phyloP scores from a whole-genome alignment of 2,797 vertebrate species.

The Lacerta viridis region DNA sequence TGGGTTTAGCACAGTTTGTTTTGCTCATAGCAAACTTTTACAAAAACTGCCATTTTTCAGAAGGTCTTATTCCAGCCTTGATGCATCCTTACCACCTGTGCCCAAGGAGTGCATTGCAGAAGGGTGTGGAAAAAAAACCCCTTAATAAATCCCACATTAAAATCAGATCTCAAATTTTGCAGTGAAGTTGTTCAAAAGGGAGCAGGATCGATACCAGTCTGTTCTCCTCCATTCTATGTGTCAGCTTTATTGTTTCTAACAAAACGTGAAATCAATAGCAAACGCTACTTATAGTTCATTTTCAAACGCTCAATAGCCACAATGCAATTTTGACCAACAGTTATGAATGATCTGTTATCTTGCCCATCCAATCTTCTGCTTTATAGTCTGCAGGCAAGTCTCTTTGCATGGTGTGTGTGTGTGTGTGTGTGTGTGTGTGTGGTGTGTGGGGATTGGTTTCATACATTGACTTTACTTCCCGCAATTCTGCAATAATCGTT shows the following conservation, averaged over 20 bases:
- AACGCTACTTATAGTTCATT: constrained; percentile 87
- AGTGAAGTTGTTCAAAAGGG: constrained; percentile 77
- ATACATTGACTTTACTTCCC: constrained; percentile 80
- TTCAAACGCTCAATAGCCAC: constrained; percentile 85
- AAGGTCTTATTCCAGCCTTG: constrained; percentile 4
- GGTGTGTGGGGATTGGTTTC: constrained; percentile 58
- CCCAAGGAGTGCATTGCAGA: background rate
- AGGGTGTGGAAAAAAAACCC: constrained; percentile 48
- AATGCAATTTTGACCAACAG: constrained; percentile 90
- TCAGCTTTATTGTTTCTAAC: constrained; percentile 85
- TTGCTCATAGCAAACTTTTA: background rate
- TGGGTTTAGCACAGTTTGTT: background rate
- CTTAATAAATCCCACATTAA: constrained; percentile 82
- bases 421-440: background rate
- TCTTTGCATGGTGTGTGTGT: constrained; percentile 69
- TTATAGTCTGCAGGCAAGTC: constrained; percentile 75
- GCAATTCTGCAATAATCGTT: constrained; percentile 75
- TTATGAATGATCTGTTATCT: constrained; percentile 89
- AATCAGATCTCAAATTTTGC: constrained; percentile 81
- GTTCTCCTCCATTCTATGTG: constrained; percentile 81
- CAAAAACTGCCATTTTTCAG: background rate
- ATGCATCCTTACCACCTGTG: background rate
- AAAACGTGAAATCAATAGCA: constrained; percentile 87
- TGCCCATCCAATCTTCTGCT: constrained; percentile 71
- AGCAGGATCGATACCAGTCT: constrained; percentile 86